A percentile compares a stretch with the other conserved stretches of the same genome.
Conservation (phyloP, 2,888 invertebrate genomes). For the Aporophyla nigra region DNA sequence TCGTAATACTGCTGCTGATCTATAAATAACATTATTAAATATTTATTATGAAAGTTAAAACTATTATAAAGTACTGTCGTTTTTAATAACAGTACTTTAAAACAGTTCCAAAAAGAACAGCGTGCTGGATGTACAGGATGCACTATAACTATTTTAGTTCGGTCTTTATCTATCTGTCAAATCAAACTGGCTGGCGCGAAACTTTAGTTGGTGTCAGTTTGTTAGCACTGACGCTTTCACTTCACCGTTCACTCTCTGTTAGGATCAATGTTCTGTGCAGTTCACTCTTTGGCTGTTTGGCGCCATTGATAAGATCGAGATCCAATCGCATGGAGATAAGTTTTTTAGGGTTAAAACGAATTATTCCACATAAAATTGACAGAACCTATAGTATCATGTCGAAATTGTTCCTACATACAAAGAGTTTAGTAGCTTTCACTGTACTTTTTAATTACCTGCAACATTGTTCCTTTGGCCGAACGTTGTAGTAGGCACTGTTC, state of each 20-base stretch:
- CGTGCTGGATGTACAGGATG: background rate
- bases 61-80: too few species aligned
- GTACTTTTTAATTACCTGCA: slow-evolving; percentile 74
- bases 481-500: slow-evolving; percentile 81
- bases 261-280: background rate
- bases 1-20: slow-evolving; percentile 86
- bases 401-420: background rate
- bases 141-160: slow-evolving; percentile 17
- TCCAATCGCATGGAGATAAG: too few species aligned
- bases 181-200: slow-evolving; percentile 20
- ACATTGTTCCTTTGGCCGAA: slow-evolving; percentile 87
- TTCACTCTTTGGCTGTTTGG: slow-evolving; percentile 10
- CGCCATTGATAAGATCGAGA: background rate
- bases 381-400: background rate
- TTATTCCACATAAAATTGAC: background rate
- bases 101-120: slow-evolving; percentile 12
- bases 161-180: slow-evolving; percentile 11
- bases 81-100: background rate
- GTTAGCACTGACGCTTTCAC: background rate
- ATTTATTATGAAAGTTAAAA: background rate
- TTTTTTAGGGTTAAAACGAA: background rate
- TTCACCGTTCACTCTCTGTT: background rate
- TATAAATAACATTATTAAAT: slow-evolving; percentile 62
- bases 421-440: background rate
- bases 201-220: background rate